A percentile compares a stretch with the other conserved stretches of the same genome.
Evolutionary conservation across 2,113 vertebrate species (phyloP).

Genomic region (Ceratotherium simum): DNA sequence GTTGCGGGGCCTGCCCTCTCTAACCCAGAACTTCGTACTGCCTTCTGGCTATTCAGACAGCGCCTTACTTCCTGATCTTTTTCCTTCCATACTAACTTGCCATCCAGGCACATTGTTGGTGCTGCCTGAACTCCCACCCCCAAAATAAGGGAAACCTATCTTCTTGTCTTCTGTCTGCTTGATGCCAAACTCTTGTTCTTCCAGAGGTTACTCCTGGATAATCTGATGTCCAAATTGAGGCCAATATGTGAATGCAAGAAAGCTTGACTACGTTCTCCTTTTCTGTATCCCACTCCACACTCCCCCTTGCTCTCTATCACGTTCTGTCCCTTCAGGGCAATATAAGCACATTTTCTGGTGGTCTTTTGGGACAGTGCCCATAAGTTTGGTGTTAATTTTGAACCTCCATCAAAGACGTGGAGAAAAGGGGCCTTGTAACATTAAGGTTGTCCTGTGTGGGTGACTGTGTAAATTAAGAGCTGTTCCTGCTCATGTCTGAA

Average conservation of each 20-base stretch:
- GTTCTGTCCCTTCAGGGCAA: background rate
- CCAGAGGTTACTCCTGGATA: background rate
- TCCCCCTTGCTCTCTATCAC: background rate
- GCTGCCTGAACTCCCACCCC: background rate
- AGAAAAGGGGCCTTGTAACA: background rate
- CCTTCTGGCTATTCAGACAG: background rate
- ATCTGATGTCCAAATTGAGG: background rate
- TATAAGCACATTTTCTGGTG: background rate
- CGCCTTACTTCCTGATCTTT: background rate
- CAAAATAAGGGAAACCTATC: background rate
- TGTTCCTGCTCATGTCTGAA: slow-evolving; percentile 19
- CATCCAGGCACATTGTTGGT: background rate
- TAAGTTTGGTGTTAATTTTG: slow-evolving; percentile 15
- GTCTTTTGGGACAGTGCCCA: background rate
- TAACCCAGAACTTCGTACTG: background rate
- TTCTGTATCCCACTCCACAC: background rate
- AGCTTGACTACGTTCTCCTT: background rate
- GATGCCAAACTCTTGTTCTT: background rate
- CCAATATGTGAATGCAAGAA: background rate
- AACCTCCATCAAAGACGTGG: background rate
- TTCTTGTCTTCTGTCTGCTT: background rate
- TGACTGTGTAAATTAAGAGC: slow-evolving; percentile 7
- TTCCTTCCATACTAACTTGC: background rate
- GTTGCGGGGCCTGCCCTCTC: background rate
- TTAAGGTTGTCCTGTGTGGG: background rate